Evolutionary conservation across 2,113 vertebrate species (phyloP).

Genomic region (Prunella fulvescens): DNA sequence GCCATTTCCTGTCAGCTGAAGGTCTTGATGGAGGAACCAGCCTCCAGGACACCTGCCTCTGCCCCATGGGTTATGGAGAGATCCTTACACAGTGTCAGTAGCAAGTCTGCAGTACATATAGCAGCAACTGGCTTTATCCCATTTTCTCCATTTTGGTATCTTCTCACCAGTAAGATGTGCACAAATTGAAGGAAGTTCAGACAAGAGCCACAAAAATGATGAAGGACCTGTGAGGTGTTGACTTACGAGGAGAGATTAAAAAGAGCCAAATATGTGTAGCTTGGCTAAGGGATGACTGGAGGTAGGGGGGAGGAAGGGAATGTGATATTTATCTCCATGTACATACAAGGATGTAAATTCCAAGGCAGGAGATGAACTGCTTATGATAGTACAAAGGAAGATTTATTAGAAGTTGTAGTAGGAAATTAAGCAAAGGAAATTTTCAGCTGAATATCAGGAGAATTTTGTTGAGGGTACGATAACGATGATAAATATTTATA

Average conservation of each 20-base stretch:
- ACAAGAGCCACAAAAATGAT: conserved; percentile 50
- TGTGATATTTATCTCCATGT: conserved; percentile 34
- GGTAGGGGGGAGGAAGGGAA: background rate
- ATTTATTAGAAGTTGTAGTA: conserved; percentile 49
- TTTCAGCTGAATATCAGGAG: conserved; percentile 28
- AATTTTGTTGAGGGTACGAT: conserved; percentile 14
- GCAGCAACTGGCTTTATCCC: background rate
- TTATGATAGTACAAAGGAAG: conserved; percentile 56
- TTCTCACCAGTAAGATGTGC: background rate
- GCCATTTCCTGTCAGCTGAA: background rate
- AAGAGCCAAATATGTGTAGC: conserved; percentile 20
- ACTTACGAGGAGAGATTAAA: conserved; percentile 34
- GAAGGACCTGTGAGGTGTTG: background rate
- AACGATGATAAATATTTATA: background rate
- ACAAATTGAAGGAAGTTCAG: background rate
- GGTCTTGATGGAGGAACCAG: background rate
- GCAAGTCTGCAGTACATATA: accelerated
- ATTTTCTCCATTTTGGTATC: background rate
- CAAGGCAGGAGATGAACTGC: conserved; percentile 12
- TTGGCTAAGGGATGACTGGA: background rate
- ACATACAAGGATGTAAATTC: conserved; percentile 54
- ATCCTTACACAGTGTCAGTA: background rate
- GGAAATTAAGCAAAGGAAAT: conserved; percentile 46
- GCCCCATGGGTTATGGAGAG: background rate
- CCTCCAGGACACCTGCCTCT: background rate